Percentiles rank a stretch among this genome's conserved stretches.
Conservation (phyloP, 35 echinoderm and acorn worm genomes). For the Chiridota heheva region DNA sequence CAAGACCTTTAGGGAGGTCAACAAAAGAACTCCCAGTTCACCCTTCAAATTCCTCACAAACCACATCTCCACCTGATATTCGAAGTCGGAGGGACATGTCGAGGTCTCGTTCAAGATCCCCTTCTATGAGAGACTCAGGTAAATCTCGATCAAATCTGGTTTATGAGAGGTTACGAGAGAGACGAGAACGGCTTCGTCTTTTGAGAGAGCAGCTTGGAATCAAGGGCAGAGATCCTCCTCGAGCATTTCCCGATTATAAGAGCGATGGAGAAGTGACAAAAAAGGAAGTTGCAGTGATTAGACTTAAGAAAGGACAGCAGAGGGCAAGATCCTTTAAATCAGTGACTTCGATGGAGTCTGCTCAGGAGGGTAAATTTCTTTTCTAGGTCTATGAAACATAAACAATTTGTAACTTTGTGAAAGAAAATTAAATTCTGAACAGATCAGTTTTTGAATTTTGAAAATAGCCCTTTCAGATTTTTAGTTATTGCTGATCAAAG, state of each 20-base stretch:
- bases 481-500: no score
- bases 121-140: neutral
- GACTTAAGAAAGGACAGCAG: constrained; percentile 34
- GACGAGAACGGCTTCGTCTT: constrained; percentile 67
- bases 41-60: neutral
- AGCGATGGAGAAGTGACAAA: constrained; percentile 61
- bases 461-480: no score
- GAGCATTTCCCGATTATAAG: constrained; percentile 46
- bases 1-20: neutral
- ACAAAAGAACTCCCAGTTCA: constrained; percentile 26
- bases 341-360: constrained; percentile 67
- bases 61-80: neutral
- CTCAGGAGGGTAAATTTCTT: constrained; percentile 67
- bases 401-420: no score
- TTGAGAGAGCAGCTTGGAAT: constrained; percentile 77
- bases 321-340: constrained; percentile 72
- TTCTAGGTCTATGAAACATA: no score
- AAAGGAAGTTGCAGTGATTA: constrained; percentile 68
- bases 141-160: constrained; percentile 47
- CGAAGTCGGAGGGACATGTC: no score
- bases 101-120: neutral
- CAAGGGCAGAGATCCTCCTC: constrained; percentile 39
- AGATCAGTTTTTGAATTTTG: no score
- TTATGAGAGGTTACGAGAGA: constrained; percentile 86
- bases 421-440: no score